Conservation (phyloP, 2,113 vertebrate species). For the Irena cyanogastra region DNA sequence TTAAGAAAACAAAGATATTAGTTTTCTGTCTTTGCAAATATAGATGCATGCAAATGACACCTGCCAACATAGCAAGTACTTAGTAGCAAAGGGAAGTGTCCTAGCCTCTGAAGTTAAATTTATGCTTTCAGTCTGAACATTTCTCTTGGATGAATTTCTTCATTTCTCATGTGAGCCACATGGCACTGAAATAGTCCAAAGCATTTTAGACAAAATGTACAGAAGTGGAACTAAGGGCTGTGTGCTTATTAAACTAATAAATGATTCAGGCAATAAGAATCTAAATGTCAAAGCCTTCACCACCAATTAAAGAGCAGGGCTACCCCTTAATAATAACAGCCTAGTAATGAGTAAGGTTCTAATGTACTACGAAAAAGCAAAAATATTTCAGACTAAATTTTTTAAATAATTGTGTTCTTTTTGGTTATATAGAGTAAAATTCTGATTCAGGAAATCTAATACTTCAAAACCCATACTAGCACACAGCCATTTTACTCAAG, state of each 20-base stretch:
- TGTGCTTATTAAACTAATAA: neutral
- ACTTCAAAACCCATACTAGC: neutral
- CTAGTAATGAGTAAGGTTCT: neutral
- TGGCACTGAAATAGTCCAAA: neutral
- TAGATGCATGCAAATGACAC: neutral
- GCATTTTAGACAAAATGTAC: neutral
- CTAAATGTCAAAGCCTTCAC: neutral
- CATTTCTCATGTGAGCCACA: neutral
- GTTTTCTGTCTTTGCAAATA: neutral
- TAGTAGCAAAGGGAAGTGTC: neutral
- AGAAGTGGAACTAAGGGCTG: neutral
- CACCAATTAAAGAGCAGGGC: neutral
- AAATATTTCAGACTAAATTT: neutral
- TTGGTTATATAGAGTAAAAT: neutral
- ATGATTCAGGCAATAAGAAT: neutral
- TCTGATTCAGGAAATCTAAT: neutral
- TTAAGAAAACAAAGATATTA: neutral
- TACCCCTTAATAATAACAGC: neutral
- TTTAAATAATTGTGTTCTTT: neutral
- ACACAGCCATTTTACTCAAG: neutral
- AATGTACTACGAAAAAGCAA: neutral
- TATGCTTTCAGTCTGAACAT: neutral
- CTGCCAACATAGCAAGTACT: neutral
- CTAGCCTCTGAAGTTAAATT: neutral
- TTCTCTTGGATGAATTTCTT: neutral